These are phyloP conservation scores for Nothobranchius kuhntae DNA, from an alignment of 2,113 vertebrate genomes.

Conservation along the genomic window DNA sequence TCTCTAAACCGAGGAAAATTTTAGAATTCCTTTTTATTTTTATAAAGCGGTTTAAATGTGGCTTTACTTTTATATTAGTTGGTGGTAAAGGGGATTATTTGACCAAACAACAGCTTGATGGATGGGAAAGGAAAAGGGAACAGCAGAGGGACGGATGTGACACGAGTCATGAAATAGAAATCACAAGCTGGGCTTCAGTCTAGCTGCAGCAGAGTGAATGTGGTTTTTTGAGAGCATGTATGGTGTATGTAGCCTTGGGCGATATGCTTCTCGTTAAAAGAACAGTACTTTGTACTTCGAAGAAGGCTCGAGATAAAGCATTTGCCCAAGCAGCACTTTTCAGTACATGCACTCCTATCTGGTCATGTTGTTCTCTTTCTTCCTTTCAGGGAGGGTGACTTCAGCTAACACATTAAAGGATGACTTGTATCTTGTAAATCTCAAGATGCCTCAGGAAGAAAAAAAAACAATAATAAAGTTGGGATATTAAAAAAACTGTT, in stretches of 20 bases:
- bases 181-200: constrained; percentile 55
- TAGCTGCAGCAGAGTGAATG: constrained; percentile 47
- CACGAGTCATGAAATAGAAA: constrained; percentile 70
- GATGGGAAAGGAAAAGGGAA: constrained; percentile 50
- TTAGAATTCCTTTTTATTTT: constrained; percentile 5
- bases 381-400: constrained; percentile 30
- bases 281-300: constrained; percentile 39
- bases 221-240: constrained; percentile 51
- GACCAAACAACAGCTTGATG: constrained; percentile 31
- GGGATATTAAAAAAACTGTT: constrained; percentile 6
- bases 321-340: constrained; percentile 65
- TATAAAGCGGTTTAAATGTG: constrained; percentile 34
- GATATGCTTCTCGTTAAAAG: constrained; percentile 64
- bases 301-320: constrained; percentile 47
- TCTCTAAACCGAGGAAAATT: constrained; percentile 15
- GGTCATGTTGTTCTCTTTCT: constrained; percentile 35
- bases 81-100: constrained; percentile 48
- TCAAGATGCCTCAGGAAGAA: constrained; percentile 28
- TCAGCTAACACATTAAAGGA: constrained; percentile 26
- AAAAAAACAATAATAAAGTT: constrained; percentile 22
- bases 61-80: constrained; percentile 38
- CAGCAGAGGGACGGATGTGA: constrained; percentile 47
- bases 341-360: constrained; percentile 49
- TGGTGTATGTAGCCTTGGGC: constrained; percentile 61
- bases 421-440: constrained; percentile 39